These are phyloP conservation scores for Oreochromis spilurus DNA, from an alignment of 2,113 vertebrate genomes.

Conservation along the genomic window DNA sequence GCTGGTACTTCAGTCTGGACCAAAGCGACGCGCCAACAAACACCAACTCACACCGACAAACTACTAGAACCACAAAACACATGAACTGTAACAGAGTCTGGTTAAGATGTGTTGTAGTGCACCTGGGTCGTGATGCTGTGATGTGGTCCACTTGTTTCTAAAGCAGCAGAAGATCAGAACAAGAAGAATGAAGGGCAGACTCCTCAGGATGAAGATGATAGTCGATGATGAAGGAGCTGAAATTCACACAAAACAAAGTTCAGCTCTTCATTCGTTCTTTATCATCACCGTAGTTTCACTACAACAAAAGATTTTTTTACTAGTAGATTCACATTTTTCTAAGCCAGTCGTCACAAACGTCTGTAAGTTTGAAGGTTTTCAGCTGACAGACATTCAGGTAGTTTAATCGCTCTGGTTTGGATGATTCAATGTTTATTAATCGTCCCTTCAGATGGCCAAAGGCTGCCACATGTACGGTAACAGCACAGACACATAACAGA, in stretches of 20 bases:
- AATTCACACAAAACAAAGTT: neutral
- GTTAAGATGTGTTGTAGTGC: neutral
- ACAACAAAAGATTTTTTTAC: no score
- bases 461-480: no score
- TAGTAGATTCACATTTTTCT: no score
- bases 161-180: neutral
- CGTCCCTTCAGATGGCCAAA: no score
- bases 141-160: neutral
- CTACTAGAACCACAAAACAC: neutral
- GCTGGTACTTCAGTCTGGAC: neutral
- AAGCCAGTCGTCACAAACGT: no score
- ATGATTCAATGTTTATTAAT: no score
- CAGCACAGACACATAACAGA: no score
- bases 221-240: neutral
- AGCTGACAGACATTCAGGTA: no score
- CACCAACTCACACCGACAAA: rapidly evolving
- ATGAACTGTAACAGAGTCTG: neutral
- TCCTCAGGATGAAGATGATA: neutral
- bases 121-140: neutral
- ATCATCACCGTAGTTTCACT: no score
- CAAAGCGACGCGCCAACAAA: neutral
- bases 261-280: neutral
- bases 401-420: no score
- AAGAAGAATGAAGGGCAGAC: neutral
- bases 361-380: no score